Evolutionary conservation across 2,888 invertebrate genomes (phyloP).

Genomic region (Trichopoda pennipes): DNA sequence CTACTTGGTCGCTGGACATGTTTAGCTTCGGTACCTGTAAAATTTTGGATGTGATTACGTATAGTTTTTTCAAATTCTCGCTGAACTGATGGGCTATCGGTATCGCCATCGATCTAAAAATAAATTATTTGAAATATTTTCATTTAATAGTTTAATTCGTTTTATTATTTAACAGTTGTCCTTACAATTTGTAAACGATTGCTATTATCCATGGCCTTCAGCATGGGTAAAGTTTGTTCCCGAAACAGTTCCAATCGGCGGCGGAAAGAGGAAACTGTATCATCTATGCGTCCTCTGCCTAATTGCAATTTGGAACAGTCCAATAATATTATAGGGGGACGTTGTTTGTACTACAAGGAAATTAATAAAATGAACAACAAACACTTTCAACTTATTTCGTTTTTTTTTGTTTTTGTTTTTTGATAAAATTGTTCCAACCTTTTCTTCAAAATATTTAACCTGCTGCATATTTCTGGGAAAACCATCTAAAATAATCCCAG

Average conservation of each 20-base stretch:
- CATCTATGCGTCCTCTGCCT: conserved; percentile 91
- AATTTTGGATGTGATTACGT: conserved; percentile 85
- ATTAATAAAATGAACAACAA: neutral
- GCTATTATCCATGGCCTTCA: conserved; percentile 91
- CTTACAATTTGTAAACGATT: conserved; percentile 92
- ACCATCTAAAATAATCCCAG: conserved; percentile 95
- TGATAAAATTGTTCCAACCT: conserved; percentile 83
- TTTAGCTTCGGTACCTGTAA: conserved; percentile 72
- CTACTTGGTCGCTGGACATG: conserved; percentile 48
- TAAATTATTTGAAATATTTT: neutral
- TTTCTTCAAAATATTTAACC: conserved; percentile 92
- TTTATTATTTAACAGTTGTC: neutral
- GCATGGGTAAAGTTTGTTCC: conserved; percentile 92
- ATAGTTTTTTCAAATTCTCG: conserved; percentile 88
- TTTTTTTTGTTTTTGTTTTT: too few species aligned
- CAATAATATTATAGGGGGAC: conserved; percentile 90
- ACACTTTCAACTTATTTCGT: too few species aligned
- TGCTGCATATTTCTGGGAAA: conserved; percentile 96
- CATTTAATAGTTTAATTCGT: too few species aligned
- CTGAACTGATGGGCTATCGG: conserved; percentile 89
- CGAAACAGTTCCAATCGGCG: conserved; percentile 92
- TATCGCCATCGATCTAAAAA: conserved; percentile 90
- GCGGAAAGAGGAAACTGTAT: conserved; percentile 92
- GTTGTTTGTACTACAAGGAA: conserved; percentile 86
- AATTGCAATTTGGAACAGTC: conserved; percentile 95